These are phyloP conservation scores for Toxostoma redivivum DNA, from an alignment of 2,113 vertebrate species.

Conservation along the genomic window DNA sequence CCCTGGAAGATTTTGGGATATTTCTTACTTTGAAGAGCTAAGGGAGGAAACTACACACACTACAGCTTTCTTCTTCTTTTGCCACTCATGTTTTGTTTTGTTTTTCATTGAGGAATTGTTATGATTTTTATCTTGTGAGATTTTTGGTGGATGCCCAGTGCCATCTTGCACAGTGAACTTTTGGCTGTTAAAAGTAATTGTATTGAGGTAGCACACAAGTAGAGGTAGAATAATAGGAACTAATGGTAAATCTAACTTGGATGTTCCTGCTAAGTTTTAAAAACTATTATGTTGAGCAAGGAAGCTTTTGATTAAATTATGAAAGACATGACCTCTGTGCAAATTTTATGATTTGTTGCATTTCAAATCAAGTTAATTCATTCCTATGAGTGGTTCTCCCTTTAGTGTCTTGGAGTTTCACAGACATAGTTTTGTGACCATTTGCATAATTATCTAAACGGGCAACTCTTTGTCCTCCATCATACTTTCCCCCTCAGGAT, in stretches of 20 bases:
- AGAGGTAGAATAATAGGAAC: background rate
- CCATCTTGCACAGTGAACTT: background rate
- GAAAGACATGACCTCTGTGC: background rate
- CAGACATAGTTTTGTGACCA: constrained; percentile 3
- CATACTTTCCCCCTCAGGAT: constrained; percentile 11
- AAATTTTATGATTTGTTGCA: background rate
- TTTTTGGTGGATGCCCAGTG: background rate
- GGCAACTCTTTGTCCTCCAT: constrained; percentile 44
- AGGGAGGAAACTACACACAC: background rate
- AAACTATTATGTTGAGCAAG: background rate
- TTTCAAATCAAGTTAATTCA: constrained; percentile 19
- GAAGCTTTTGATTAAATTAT: constrained; percentile 13
- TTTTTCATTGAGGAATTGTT: background rate
- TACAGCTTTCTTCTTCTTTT: background rate
- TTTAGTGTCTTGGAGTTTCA: background rate
- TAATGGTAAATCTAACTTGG: background rate
- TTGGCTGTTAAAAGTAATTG: background rate
- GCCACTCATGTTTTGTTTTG: no score
- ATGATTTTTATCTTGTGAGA: background rate
- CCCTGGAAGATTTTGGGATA: background rate
- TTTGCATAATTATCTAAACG: constrained; percentile 58
- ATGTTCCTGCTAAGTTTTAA: background rate
- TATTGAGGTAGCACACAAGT: background rate
- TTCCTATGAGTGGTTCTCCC: background rate
- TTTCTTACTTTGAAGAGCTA: background rate